Evolutionary conservation across 2,113 vertebrate species (phyloP).

Genomic region (Poicephalus meyeri): DNA sequence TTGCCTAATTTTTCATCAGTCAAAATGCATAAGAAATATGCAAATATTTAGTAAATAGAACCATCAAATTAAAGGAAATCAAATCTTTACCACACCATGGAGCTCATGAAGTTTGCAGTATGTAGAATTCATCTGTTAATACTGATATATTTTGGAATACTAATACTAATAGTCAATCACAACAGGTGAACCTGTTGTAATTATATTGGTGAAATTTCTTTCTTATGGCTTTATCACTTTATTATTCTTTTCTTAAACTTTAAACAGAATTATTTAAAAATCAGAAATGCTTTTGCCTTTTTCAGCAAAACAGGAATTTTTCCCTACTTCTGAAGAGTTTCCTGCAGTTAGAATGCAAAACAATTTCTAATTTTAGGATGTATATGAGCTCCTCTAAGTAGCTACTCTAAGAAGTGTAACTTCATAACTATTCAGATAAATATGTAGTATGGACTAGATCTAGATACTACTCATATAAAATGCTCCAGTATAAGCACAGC

Average conservation of each 20-base stretch:
- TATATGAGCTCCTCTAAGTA: neutral
- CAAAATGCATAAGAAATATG: conserved; percentile 34
- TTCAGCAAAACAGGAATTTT: neutral
- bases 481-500: neutral
- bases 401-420: neutral
- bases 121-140: conserved; percentile 27
- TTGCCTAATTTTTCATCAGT: conserved; percentile 6
- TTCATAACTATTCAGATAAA: neutral
- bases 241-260: neutral
- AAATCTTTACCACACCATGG: conserved; percentile 50
- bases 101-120: conserved; percentile 24
- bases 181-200: conserved; percentile 6
- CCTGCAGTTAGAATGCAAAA: neutral
- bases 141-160: neutral
- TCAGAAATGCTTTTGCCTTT: neutral
- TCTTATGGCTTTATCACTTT: neutral
- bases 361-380: neutral
- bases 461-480: neutral
- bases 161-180: neutral
- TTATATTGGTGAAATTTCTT: neutral
- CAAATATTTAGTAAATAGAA: conserved; percentile 65
- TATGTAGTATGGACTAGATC: neutral
- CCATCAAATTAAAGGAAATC: conserved; percentile 56
- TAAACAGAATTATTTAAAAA: neutral
- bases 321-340: neutral